Evolutionary conservation across 2,113 vertebrate genomes (phyloP).

Genomic region (Scomber colias): DNA sequence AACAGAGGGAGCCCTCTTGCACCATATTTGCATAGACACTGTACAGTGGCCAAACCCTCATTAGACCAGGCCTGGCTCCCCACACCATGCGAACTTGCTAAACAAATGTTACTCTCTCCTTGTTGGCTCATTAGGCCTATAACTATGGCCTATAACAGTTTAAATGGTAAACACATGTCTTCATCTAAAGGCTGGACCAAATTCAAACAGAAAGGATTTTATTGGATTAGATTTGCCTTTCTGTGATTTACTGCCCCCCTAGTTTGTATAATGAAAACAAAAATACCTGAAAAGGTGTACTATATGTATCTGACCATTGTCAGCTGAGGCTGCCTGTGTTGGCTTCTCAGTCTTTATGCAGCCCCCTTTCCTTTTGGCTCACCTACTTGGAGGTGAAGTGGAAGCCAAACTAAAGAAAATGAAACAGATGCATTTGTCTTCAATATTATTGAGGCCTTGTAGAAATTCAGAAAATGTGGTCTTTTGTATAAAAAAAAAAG

Average conservation of each 20-base stretch:
- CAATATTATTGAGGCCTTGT: slow-evolving; percentile 66
- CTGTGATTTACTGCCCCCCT: slow-evolving; percentile 53
- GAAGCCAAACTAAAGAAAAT: slow-evolving; percentile 50
- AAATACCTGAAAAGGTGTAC: slow-evolving; percentile 60
- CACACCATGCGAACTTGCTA: slow-evolving; percentile 46
- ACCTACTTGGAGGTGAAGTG: slow-evolving; percentile 41
- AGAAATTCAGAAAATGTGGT: slow-evolving; percentile 68
- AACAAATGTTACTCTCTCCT: slow-evolving; percentile 43
- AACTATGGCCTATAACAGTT: slow-evolving; percentile 28
- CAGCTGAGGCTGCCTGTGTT: slow-evolving; percentile 55
- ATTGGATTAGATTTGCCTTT: slow-evolving; percentile 58
- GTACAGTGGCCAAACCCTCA: slow-evolving; percentile 70
- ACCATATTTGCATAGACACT: slow-evolving; percentile 73
- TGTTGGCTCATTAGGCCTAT: slow-evolving; percentile 48
- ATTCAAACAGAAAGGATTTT: slow-evolving; percentile 60
- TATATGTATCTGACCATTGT: slow-evolving; percentile 71
- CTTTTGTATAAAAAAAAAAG: slow-evolving; percentile 66
- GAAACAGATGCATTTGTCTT: slow-evolving; percentile 60
- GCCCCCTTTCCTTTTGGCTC: slow-evolving; percentile 48
- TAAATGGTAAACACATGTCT: slow-evolving; percentile 28
- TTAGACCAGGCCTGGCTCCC: slow-evolving; percentile 56
- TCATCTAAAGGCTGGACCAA: slow-evolving; percentile 68
- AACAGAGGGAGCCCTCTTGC: slow-evolving; percentile 65
- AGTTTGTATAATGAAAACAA: slow-evolving; percentile 64
- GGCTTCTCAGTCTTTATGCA: slow-evolving; percentile 69